phyloP scores from a whole-genome alignment of 2,113 vertebrate species.

The Chunga burmeisteri region DNA sequence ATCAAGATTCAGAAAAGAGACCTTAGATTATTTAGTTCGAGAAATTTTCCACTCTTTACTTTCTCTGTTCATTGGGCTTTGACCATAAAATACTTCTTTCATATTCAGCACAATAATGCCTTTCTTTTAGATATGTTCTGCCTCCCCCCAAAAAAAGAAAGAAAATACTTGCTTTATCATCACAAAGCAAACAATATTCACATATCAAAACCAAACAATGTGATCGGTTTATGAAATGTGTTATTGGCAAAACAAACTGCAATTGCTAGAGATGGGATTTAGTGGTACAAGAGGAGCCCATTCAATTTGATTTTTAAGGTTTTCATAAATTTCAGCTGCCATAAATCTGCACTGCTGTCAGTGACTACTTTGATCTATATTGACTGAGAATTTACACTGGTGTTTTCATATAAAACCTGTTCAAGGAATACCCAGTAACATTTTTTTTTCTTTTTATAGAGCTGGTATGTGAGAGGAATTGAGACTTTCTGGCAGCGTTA shows the following conservation, averaged over 20 bases:
- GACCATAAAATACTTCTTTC: not conserved
- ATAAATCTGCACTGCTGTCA: not conserved
- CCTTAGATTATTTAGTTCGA: not conserved
- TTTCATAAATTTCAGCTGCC: not conserved
- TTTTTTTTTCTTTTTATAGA: not conserved
- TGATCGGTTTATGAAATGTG: not conserved
- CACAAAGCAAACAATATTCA: not conserved
- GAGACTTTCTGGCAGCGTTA: not conserved
- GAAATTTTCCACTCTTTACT: not conserved
- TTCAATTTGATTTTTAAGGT: not conserved
- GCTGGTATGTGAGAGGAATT: not conserved
- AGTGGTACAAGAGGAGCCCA: not conserved
- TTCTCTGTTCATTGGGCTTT: not conserved
- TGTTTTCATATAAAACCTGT: not conserved
- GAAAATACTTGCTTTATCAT: not conserved
- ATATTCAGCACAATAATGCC: not conserved
- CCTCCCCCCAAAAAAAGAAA: not conserved
- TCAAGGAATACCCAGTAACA: not conserved
- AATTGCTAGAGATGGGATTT: not conserved
- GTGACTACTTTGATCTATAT: not conserved
- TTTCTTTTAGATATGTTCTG: not conserved
- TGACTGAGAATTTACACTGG: not conserved
- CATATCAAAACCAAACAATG: not conserved
- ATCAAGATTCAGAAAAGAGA: not conserved
- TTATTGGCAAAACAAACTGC: not conserved